Evolutionary conservation across 2,113 vertebrate genomes (phyloP), one percentile per base, ranked within the genome.

Genomic region (Aphelocoma coerulescens): DNA sequence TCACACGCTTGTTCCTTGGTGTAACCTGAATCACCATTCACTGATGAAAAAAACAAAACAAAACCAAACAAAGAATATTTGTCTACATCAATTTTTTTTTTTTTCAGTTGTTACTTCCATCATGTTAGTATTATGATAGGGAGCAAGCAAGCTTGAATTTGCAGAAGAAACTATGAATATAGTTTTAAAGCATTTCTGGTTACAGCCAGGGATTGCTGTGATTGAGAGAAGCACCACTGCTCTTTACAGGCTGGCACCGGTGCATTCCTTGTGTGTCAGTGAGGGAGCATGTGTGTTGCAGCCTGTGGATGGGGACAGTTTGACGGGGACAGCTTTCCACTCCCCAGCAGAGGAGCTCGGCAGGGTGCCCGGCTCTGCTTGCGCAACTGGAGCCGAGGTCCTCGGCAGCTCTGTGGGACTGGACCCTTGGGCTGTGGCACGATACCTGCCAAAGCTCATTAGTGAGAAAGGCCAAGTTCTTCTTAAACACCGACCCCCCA

Each of bases 271-370:
- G 16, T 2, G 37, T 11, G 6, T 19, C 10, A 2, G 51, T 3
- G 39, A 57, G 65, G 17, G 46, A 71, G 48, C 48, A 2, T 1
- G 0, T 16, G 55, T 33, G 33, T 1, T 4, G 3, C 12, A 13
- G 32, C 6, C 8, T 0, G 46, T 3, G 82, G 30, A 11, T 39
- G 35, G 35, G 35, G 43, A 18, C 46, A 2, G 28, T 19, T 1
- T 2, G 48, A 1, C 18, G 35, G 52, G 37, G 14, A 27, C 63
- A 35, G 55, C 33, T 52, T 63, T 44, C 3, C 46, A 3, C 54
- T 5, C 2, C 26, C 37, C 12, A 5, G 72, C 15, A 26, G 21
- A 35, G 57, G 37, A n/a, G 54, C 68, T 74, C 0, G 1, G 59
- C 44, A 9, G n/a, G 7, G 63, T 1, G 3, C n/a, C 2, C 67